These are phyloP conservation scores for Fregetta grallaria DNA, from an alignment of 2,113 vertebrate species.

Conservation along the genomic window DNA sequence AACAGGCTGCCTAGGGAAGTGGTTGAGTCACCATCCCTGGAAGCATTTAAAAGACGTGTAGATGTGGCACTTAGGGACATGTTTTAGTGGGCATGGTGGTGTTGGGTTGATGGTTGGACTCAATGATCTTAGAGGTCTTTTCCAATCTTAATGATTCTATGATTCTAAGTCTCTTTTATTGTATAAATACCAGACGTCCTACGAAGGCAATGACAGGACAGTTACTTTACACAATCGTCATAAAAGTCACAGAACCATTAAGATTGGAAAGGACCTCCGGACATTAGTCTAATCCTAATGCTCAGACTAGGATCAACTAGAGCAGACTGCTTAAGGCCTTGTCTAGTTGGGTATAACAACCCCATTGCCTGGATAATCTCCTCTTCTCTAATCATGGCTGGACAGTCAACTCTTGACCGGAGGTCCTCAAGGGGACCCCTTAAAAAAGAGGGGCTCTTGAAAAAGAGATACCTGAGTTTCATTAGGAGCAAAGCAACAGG, in stretches of 20 bases:
- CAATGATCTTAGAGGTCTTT: no score
- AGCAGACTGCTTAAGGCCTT: not conserved
- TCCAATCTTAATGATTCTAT: no score
- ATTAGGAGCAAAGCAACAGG: not conserved
- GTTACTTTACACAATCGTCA: not conserved
- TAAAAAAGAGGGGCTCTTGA: not conserved
- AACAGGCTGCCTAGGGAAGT: no score
- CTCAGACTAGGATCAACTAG: not conserved
- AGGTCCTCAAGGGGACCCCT: not conserved
- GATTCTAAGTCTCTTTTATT: not conserved
- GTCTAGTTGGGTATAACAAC: not conserved
- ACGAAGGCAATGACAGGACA: rapidly evolving
- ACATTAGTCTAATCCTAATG: not conserved
- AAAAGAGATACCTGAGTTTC: not conserved
- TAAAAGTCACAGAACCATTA: not conserved
- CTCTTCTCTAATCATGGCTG: not conserved
- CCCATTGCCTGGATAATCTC: not conserved
- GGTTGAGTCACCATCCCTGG: no score
- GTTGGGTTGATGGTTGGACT: no score
- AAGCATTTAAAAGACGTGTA: no score
- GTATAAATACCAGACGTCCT: not conserved
- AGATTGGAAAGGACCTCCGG: not conserved
- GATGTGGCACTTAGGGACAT: no score
- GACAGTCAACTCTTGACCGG: not conserved
- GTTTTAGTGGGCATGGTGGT: no score